phyloP scores from a whole-genome alignment of 2,113 vertebrate genomes.

The Procavia capensis region DNA sequence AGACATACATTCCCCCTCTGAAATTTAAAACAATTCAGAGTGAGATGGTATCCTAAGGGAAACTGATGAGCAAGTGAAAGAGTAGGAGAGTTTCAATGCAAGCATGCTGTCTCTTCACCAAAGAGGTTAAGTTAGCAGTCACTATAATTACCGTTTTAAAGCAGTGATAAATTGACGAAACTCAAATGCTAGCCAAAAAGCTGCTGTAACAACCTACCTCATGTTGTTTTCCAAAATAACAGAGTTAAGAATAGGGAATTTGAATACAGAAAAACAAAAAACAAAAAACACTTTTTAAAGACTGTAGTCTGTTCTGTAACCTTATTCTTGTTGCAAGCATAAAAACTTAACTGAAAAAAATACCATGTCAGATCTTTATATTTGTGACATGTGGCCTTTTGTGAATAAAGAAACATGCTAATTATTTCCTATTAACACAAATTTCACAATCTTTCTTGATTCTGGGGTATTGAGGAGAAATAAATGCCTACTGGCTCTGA shows the following conservation, averaged over 20 bases:
- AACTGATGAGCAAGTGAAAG: slow-evolving; percentile 49
- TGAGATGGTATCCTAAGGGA: not conserved
- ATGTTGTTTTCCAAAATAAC: slow-evolving; percentile 74
- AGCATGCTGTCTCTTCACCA: slow-evolving; percentile 35
- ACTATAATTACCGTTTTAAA: slow-evolving; percentile 75
- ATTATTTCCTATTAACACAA: slow-evolving; percentile 55
- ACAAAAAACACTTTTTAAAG: slow-evolving; percentile 43
- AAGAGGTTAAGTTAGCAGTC: slow-evolving; percentile 70
- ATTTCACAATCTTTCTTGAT: slow-evolving; percentile 48
- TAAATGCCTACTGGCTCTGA: not conserved
- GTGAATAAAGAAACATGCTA: slow-evolving; percentile 1
- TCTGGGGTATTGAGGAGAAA: not conserved
- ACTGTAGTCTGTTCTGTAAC: slow-evolving; percentile 49
- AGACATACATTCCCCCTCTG: not conserved
- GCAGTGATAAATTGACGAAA: slow-evolving; percentile 73
- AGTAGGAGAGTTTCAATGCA: slow-evolving; percentile 36
- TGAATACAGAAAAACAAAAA: slow-evolving; percentile 45
- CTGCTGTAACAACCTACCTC: slow-evolving; percentile 74
- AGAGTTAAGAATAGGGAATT: slow-evolving; percentile 67
- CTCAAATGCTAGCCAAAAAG: slow-evolving; percentile 69
- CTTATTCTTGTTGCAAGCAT: slow-evolving; percentile 17
- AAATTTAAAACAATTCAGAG: slow-evolving; percentile 46
- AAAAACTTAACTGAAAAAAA: slow-evolving; percentile 46
- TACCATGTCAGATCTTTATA: not conserved
- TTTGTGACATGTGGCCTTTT: slow-evolving; percentile 24